Conservation (phyloP, 1,140 invertebrate species). For the Lordiphosa mommai region DNA sequence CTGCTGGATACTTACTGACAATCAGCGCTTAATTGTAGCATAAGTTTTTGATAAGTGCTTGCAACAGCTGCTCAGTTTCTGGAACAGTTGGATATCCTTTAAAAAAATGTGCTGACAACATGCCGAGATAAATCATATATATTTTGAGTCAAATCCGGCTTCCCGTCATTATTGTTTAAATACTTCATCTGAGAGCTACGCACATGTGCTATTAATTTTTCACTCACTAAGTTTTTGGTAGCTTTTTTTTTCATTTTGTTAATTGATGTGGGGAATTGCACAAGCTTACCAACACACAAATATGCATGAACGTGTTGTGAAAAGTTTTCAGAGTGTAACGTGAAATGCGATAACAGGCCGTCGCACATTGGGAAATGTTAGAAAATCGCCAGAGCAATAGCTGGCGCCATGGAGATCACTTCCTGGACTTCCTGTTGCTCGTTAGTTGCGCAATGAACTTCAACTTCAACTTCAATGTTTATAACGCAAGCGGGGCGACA, state of each 20-base stretch:
- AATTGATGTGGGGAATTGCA: slow-evolving; percentile 63
- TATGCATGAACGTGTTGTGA: slow-evolving; percentile 33
- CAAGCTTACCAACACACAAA: slow-evolving; percentile 25
- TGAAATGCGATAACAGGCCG: slow-evolving; percentile 65
- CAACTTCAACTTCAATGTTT: slow-evolving; percentile 56
- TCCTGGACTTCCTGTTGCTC: slow-evolving; percentile 62
- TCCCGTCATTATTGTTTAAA: background rate
- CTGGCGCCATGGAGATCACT: slow-evolving; percentile 32
- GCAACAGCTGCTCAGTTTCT: no score
- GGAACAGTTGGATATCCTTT: no score
- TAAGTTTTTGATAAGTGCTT: no score
- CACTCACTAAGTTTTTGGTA: slow-evolving; percentile 22
- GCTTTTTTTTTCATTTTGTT: slow-evolving; percentile 31
- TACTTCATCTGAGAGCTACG: slow-evolving; percentile 6
- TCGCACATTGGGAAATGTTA: slow-evolving; percentile 55
- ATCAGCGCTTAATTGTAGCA: background rate
- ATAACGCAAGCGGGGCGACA: slow-evolving; percentile 18
- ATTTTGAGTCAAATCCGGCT: background rate
- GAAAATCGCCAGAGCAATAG: slow-evolving; percentile 30
- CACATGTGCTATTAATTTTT: slow-evolving; percentile 45
- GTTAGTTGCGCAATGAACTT: slow-evolving; percentile 65
- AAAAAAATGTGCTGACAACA: no score
- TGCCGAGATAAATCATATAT: background rate
- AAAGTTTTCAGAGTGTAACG: slow-evolving; percentile 74
- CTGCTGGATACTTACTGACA: background rate